These are phyloP conservation scores for Meandrusa payeni DNA, from an alignment of 2,888 invertebrate genomes.

Conservation along the genomic window DNA sequence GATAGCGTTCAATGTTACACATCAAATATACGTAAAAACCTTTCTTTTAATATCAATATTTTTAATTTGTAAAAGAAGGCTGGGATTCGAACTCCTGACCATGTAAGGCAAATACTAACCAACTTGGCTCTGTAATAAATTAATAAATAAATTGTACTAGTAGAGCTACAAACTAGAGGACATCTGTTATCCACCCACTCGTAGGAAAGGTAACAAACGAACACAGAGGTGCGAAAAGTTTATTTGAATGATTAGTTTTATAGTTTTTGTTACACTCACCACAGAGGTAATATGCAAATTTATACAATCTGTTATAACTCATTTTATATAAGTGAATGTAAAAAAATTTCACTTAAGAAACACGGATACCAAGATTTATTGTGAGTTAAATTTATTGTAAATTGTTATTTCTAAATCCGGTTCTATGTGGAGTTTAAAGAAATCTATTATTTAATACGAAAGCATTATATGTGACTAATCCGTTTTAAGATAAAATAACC, in stretches of 20 bases:
- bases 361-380: slow-evolving; percentile 23
- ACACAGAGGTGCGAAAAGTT: slow-evolving; percentile 28
- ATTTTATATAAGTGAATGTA: slow-evolving; percentile 24
- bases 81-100: no score
- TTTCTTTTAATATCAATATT: no score
- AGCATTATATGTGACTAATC: no score
- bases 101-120: no score
- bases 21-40: no score
- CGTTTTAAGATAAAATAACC: no score
- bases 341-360: slow-evolving; percentile 28
- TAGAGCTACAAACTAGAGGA: slow-evolving; percentile 18
- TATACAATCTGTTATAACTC: slow-evolving; percentile 25
- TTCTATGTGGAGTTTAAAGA: slow-evolving; percentile 12
- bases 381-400: slow-evolving; percentile 17
- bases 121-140: no score
- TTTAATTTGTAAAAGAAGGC: no score
- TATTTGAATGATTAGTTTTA: slow-evolving; percentile 27
- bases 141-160: slow-evolving; percentile 19
- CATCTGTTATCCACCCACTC: slow-evolving; percentile 27
- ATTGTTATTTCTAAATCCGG: slow-evolving; percentile 20
- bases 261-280: slow-evolving; percentile 23
- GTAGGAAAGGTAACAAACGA: slow-evolving; percentile 3
- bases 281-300: slow-evolving; percentile 27
- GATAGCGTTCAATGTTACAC: no score
- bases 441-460: slow-evolving; percentile 13